These are phyloP conservation scores for Phrynosoma blainvillii DNA, from an alignment of 2,113 vertebrate species.

Conservation along the genomic window DNA sequence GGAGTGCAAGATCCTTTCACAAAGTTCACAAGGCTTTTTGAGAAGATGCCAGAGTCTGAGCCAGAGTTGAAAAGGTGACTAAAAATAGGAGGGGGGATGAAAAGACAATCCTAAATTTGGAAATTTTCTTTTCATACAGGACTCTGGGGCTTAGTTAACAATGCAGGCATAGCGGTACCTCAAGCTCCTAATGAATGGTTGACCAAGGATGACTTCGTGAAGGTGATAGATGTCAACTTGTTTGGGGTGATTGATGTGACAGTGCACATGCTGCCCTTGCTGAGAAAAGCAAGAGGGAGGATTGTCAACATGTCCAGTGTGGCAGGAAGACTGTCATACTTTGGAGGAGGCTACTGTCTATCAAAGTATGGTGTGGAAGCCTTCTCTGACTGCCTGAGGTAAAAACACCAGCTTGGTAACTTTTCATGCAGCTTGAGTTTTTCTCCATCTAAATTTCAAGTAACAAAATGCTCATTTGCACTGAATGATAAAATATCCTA, in stretches of 20 bases:
- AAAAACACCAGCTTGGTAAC: not conserved
- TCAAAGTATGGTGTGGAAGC: not conserved
- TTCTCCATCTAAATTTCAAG: too few relatives aligned
- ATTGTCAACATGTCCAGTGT: not conserved
- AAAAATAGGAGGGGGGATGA: not conserved
- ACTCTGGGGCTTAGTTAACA: not conserved
- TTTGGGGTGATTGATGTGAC: not conserved
- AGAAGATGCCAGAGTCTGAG: too few relatives aligned
- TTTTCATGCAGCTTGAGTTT: too few relatives aligned
- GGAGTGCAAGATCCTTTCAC: too few relatives aligned
- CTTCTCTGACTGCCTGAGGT: not conserved
- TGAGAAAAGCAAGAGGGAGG: not conserved
- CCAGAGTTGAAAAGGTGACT: too few relatives aligned
- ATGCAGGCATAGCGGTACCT: not conserved
- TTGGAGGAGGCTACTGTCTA: not conserved
- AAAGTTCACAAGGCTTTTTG: not conserved
- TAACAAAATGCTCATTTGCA: too few relatives aligned
- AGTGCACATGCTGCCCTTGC: not conserved
- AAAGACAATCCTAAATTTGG: not conserved
- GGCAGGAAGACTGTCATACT: not conserved
- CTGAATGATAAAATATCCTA: too few relatives aligned
- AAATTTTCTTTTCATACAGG: not conserved
- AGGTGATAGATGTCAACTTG: not conserved
- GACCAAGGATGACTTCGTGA: not conserved
- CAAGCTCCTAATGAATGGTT: not conserved